phyloP scores from a whole-genome alignment of 2,113 vertebrate genomes.

The Quiscalus mexicanus region DNA sequence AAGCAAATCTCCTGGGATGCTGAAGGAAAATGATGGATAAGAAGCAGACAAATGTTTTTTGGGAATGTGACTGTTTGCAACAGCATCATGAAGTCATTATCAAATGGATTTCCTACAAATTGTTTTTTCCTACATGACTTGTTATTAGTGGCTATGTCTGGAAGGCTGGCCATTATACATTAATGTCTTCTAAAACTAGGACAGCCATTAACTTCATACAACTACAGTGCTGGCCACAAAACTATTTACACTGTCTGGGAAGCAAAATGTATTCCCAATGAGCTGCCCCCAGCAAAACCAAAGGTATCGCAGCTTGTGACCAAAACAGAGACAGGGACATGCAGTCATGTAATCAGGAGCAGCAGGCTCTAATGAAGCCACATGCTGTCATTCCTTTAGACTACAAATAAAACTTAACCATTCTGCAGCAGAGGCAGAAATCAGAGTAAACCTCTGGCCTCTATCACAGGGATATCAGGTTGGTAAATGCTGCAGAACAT shows the following conservation, averaged over 20 bases:
- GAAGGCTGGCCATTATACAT: background rate
- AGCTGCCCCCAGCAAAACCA: background rate
- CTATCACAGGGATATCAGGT: background rate
- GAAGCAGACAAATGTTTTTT: background rate
- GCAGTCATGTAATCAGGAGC: background rate
- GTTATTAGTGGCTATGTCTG: background rate
- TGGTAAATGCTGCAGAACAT: background rate
- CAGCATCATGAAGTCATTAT: background rate
- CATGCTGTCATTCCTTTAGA: background rate
- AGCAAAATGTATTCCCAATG: background rate
- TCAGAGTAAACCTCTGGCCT: background rate
- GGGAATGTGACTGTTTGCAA: background rate
- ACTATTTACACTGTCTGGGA: background rate
- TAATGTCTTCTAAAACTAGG: constrained; percentile 7
- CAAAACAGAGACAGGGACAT: background rate
- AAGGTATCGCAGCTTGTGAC: background rate
- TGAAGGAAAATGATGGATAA: background rate
- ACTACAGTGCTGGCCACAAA: background rate
- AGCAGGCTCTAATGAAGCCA: background rate
- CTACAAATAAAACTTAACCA: background rate
- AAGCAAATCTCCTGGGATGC: background rate
- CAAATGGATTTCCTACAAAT: background rate
- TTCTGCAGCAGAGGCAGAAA: background rate
- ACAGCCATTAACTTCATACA: background rate
- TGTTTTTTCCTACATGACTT: background rate